Evolutionary conservation across 2,888 invertebrate genomes (phyloP).

Genomic region (Branchinecta sandiegonensis): DNA sequence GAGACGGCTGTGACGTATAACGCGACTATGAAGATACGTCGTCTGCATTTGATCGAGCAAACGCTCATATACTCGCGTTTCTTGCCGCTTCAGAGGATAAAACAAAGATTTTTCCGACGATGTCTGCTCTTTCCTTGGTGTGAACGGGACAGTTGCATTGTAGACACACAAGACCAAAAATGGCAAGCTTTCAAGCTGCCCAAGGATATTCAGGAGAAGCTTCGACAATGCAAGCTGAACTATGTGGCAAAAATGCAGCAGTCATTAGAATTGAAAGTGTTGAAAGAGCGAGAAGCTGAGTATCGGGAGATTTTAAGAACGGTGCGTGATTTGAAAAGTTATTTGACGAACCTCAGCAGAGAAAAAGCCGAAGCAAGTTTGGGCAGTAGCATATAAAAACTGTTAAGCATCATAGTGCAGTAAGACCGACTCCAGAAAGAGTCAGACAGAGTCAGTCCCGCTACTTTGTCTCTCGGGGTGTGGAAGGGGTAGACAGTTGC

Average conservation of each 20-base stretch:
- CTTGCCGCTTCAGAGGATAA: neutral
- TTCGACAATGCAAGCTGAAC: neutral
- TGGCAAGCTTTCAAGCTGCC: neutral
- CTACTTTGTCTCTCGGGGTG: too few species aligned
- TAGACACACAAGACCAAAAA: neutral
- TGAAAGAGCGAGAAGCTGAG: too few species aligned
- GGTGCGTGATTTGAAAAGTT: too few species aligned
- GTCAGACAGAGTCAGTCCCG: too few species aligned
- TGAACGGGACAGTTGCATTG: neutral
- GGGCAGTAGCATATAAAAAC: too few species aligned
- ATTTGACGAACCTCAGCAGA: too few species aligned
- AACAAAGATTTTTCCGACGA: neutral
- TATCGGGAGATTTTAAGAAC: too few species aligned
- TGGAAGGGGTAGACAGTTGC: too few species aligned
- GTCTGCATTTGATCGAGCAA: neutral
- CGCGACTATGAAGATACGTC: neutral
- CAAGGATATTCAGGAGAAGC: neutral
- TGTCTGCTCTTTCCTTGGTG: neutral
- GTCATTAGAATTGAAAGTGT: too few species aligned
- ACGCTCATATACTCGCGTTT: neutral
- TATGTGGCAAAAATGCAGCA: neutral
- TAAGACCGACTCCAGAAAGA: too few species aligned
- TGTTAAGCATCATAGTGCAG: too few species aligned
- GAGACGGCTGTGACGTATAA: conserved; percentile 51
- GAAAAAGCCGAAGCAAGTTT: too few species aligned